Conservation (phyloP, 2,888 invertebrate genomes). For the Bombylius major region DNA sequence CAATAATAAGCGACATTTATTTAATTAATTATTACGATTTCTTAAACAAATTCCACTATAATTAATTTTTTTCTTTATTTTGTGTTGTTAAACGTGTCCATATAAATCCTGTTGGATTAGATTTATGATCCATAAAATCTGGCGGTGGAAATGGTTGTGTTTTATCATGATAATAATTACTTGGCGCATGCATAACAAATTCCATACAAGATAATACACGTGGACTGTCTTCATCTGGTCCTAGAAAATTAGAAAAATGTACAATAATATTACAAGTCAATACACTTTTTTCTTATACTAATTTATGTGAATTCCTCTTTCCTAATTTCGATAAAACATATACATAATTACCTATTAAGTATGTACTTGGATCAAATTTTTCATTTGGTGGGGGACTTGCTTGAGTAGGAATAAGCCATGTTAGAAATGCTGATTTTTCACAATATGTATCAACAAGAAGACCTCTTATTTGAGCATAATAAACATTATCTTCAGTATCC, state of each 20-base stretch:
- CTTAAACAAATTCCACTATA: too few species aligned
- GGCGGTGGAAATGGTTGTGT: constrained; percentile 62
- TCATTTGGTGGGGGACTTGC: constrained; percentile 64
- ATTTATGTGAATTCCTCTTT: too few species aligned
- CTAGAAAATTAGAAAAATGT: constrained; percentile 35
- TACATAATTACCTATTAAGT: constrained; percentile 59
- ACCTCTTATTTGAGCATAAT: constrained; percentile 82
- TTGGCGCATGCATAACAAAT: constrained; percentile 88
- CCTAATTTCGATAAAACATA: background rate
- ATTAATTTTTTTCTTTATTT: too few species aligned
- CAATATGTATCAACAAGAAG: constrained; percentile 85
- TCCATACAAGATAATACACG: constrained; percentile 76
- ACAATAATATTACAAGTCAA: background rate
- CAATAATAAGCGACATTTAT: too few species aligned
- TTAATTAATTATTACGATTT: too few species aligned
- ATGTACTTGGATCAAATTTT: constrained; percentile 77
- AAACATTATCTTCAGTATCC: constrained; percentile 62
- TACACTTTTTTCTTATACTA: background rate
- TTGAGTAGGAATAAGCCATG: constrained; percentile 82
- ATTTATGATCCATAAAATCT: constrained; percentile 35
- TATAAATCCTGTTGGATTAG: constrained; percentile 45
- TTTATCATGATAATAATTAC: constrained; percentile 72
- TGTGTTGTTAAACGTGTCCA: constrained; percentile 45
- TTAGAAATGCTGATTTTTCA: constrained; percentile 82
- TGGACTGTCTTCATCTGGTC: constrained; percentile 83